phyloP scores from a whole-genome alignment of 2,113 vertebrate species.

The Phaetusa simplex region DNA sequence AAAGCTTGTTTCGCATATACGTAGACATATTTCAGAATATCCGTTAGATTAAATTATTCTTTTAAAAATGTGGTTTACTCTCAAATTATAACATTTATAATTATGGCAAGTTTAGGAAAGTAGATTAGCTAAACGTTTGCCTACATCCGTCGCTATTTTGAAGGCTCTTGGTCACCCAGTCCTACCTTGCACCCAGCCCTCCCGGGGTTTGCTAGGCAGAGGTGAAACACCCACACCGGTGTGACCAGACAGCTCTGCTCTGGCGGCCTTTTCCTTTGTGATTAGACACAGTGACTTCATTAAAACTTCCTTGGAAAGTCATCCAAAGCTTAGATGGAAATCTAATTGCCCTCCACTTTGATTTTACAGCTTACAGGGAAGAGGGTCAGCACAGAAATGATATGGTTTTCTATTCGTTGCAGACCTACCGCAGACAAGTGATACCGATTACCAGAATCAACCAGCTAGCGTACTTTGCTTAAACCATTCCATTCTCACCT shows the following conservation, averaged over 20 bases:
- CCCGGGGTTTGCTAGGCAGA: accelerated
- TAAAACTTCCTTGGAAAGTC: neutral
- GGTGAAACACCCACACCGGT: neutral
- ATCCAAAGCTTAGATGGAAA: neutral
- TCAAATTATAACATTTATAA: neutral
- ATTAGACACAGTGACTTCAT: neutral
- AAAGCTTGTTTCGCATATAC: neutral
- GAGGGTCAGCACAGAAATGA: neutral
- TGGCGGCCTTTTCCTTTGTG: neutral
- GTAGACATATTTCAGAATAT: neutral
- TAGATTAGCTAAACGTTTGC: neutral
- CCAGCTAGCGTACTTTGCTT: neutral
- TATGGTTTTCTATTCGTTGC: too few relatives aligned
- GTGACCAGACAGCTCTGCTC: neutral
- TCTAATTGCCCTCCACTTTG: neutral
- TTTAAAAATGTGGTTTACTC: neutral
- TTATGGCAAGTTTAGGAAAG: neutral
- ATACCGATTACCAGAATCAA: neutral
- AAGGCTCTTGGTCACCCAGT: neutral
- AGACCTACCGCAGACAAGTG: neutral
- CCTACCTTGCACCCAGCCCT: neutral
- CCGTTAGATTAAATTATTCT: neutral
- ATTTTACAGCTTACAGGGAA: neutral
- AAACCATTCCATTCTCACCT: neutral
- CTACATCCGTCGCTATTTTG: neutral